phyloP scores from a whole-genome alignment of 2,797 vertebrate genomes.

The Yasuhikotakia modesta region DNA sequence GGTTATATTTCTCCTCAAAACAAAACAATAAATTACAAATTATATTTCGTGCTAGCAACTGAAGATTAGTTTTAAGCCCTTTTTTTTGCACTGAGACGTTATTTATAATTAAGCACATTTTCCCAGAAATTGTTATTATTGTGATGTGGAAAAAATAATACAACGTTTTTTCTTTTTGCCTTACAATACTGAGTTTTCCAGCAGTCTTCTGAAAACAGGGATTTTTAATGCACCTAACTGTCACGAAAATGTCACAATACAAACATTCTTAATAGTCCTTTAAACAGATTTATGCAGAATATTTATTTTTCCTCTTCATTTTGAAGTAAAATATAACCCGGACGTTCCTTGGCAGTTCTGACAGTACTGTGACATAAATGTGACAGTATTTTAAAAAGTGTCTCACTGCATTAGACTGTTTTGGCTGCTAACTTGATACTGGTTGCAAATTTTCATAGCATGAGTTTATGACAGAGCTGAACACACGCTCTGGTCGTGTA shows the following conservation, averaged over 20 bases:
- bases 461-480: too few relatives aligned
- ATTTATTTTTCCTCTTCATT: not conserved
- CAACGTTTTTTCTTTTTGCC: too few relatives aligned
- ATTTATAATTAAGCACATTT: too few relatives aligned
- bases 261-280: not conserved
- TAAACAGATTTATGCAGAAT: not conserved
- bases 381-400: not conserved
- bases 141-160: too few relatives aligned
- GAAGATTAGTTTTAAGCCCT: too few relatives aligned
- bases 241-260: not conserved
- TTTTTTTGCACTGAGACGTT: too few relatives aligned
- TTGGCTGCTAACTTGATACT: not conserved
- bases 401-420: too few relatives aligned
- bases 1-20: not conserved
- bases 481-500: not conserved
- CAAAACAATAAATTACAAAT: not conserved
- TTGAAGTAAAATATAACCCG: not conserved
- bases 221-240: not conserved
- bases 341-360: not conserved
- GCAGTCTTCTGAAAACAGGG: not conserved
- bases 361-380: not conserved
- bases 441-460: not conserved
- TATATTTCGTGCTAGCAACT: too few relatives aligned
- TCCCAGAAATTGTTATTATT: too few relatives aligned
- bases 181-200: too few relatives aligned